Conservation (phyloP, 2,113 vertebrate species). For the Mirza zaza region DNA sequence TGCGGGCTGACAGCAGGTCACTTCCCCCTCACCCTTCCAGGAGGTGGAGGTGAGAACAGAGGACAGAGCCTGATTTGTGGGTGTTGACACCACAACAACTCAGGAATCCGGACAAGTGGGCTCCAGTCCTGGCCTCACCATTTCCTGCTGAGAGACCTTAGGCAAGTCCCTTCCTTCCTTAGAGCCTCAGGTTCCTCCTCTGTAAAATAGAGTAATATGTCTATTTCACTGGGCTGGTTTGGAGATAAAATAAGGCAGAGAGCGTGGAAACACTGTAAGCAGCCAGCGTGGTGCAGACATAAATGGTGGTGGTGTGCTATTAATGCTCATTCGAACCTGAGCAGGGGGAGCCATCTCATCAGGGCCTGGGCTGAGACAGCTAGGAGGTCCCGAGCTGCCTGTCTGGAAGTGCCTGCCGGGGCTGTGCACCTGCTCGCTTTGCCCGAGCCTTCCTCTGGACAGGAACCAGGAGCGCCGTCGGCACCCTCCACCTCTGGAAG, state of each 20-base stretch:
- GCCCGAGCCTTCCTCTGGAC: not conserved
- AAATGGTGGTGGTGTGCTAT: not conserved
- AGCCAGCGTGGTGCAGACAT: not conserved
- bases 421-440: not conserved
- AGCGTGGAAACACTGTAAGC: not conserved
- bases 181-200: not conserved
- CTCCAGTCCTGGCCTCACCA: not conserved
- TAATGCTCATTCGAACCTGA: not conserved
- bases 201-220: not conserved
- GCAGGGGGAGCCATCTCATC: not conserved
- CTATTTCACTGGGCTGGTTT: not conserved
- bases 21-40: not conserved
- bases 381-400: not conserved
- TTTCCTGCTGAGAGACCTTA: not conserved
- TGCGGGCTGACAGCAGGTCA: accelerated
- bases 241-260: not conserved
- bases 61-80: not conserved
- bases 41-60: not conserved
- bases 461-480: not conserved
- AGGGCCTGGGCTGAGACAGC: not conserved
- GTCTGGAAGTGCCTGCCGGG: not conserved
- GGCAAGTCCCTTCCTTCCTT: not conserved
- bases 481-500: not conserved
- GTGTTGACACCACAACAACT: not conserved
- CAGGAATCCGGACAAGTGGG: accelerated